Base-by-base conservation (phyloP, 1,140 invertebrate species). In the Zaprionus ghesquierei region DNA sequence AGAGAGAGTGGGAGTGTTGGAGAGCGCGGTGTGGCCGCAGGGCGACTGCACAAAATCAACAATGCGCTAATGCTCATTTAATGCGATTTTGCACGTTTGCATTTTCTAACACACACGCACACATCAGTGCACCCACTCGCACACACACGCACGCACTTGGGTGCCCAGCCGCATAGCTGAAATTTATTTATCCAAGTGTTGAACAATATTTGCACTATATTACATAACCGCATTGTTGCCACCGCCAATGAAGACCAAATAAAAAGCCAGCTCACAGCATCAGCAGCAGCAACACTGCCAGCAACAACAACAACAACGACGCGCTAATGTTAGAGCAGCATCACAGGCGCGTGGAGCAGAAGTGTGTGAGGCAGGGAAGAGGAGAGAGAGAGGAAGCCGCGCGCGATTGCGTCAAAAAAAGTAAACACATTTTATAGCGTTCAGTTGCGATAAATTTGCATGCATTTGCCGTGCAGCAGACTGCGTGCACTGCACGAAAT, bases 41-140 rank as follows among this genome's bases (percentile, higher is more conserved):
- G 53, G 41, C 41, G 35, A 29, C 25, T 54, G 62, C 70, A 65
- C 75, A 66, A 76, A 87, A 79, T 72, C 78, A 86, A 86, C 82
- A 87, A 79, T 75, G 79, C 79, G 76, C 84, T 87, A 87, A 87
- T 87, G 79, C 79, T 82, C 79, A 87, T 89, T 87, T 87, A 87
- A 87, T 87, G 82, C 84, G 84, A 89, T 82, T 87, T 87, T 75
- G 76, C 82, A 87, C 82, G 82, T 87, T 84, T 87, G 79, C 79
- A 82, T 89, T 82, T 82, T 79, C 79, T 61, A 85, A 80, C 68
- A 69, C 69, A 59, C 58, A 69, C 51, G 27, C 60, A 62, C 50
- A 55, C 38, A 51, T 5, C 5, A n/a, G 31, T 33, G 35, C 2
- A 1, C 35, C n/a, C 13, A 22, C 33, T 51, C 12, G 35, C 29